Evolutionary conservation across 2,888 invertebrate species (phyloP).

Genomic region (Diarsia rubi): DNA sequence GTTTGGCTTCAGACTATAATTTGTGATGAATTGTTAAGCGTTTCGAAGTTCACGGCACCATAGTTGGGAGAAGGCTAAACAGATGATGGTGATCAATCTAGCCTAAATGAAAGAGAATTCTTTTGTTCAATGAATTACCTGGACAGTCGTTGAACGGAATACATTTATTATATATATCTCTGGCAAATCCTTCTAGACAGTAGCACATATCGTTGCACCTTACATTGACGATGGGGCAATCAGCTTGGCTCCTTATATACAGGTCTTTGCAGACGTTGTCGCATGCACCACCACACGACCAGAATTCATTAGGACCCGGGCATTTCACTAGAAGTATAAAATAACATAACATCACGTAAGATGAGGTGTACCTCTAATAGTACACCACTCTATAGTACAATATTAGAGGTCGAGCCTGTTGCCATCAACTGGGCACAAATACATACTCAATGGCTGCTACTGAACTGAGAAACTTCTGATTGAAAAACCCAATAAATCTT

Average conservation of each 20-base stretch:
- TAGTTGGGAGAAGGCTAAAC: not conserved
- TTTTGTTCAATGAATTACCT: slow-evolving; percentile 16
- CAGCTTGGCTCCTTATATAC: slow-evolving; percentile 65
- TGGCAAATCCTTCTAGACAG: slow-evolving; percentile 74
- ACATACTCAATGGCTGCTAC: too few species aligned
- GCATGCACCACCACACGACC: slow-evolving; percentile 76
- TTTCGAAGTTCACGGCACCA: not conserved
- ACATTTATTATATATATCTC: slow-evolving; percentile 58
- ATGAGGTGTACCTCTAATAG: too few species aligned
- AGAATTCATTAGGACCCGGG: slow-evolving; percentile 72
- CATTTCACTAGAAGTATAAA: slow-evolving; percentile 65
- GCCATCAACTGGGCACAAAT: too few species aligned
- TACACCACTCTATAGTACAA: too few species aligned
- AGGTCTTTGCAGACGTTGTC: slow-evolving; percentile 78
- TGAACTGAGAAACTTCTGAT: too few species aligned
- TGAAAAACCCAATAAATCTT: too few species aligned
- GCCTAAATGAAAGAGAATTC: not conserved
- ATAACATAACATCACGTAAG: too few species aligned
- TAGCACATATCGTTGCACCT: slow-evolving; percentile 73
- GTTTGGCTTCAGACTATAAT: too few species aligned
- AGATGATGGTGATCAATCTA: not conserved
- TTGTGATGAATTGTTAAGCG: too few species aligned
- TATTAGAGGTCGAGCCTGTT: too few species aligned
- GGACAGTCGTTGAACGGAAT: slow-evolving; percentile 35
- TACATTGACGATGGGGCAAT: slow-evolving; percentile 71